phyloP scores from a whole-genome alignment of 2,888 invertebrate genomes.

The Heterodera filipjevi region DNA sequence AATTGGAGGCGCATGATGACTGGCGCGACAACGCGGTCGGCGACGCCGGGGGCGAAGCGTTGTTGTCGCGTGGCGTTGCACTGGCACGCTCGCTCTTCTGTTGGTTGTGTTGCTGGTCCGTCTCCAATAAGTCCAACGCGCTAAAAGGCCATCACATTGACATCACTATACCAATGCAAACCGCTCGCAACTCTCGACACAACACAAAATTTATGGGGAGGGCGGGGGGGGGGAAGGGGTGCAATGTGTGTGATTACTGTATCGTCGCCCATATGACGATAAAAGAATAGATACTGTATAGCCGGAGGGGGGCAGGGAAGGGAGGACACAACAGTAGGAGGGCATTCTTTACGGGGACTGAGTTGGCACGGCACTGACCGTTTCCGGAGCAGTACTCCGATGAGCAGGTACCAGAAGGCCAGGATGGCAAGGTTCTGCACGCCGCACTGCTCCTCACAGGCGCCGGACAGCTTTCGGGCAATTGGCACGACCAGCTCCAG shows the following conservation, averaged over 20 bases:
- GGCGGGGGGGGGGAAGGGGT: too few species aligned
- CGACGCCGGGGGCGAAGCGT: not conserved
- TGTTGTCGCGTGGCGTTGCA: not conserved
- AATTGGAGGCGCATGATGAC: not conserved
- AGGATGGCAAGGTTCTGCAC: constrained; percentile 66
- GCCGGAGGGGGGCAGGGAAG: too few species aligned
- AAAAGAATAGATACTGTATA: too few species aligned
- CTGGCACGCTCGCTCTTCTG: not conserved
- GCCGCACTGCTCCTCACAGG: constrained; percentile 61
- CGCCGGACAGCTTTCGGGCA: constrained; percentile 62
- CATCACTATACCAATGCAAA: not conserved
- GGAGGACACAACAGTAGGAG: too few species aligned
- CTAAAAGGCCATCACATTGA: constrained; percentile 9
- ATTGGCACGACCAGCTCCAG: constrained; percentile 63
- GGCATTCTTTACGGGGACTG: too few species aligned
- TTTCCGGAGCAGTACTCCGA: constrained; percentile 64
- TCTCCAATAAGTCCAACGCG: constrained; percentile 7
- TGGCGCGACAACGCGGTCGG: not conserved
- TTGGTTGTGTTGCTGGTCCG: constrained; percentile 14
- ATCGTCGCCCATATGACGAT: too few species aligned
- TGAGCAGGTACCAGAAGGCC: constrained; percentile 68
- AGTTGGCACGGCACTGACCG: constrained; percentile 55
- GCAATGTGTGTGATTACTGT: too few species aligned
- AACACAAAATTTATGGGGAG: too few species aligned
- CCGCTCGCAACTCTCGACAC: constrained; percentile 13